phyloP scores from a whole-genome alignment of 2,888 invertebrate species.

The Ichneumoninae sp. region DNA sequence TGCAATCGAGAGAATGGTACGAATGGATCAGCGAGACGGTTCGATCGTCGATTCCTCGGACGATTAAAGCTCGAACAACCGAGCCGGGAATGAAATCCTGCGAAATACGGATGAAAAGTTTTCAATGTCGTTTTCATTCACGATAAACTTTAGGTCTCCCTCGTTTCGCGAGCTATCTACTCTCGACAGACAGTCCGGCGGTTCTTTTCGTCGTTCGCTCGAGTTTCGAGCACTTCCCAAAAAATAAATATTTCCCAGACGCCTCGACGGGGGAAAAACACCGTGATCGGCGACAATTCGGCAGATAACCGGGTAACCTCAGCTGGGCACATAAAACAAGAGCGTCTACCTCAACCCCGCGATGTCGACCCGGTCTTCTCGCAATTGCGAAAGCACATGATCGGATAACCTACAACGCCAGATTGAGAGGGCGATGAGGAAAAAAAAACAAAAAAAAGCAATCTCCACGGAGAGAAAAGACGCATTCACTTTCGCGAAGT shows the following conservation, averaged over 20 bases:
- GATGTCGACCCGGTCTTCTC: not conserved
- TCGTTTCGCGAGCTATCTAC: not conserved
- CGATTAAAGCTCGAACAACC: not conserved
- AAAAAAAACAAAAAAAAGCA: not conserved
- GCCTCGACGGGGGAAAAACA: not conserved
- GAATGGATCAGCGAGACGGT: not conserved
- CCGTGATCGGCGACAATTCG: not conserved
- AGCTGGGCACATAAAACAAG: not conserved
- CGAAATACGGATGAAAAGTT: not conserved
- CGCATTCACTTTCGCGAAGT: not conserved
- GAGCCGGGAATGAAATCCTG: not conserved
- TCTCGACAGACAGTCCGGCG: not conserved
- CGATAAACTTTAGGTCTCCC: not conserved
- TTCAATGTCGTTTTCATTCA: not conserved
- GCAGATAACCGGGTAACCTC: not conserved
- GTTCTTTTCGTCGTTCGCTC: conserved; percentile 4
- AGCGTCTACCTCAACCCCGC: not conserved
- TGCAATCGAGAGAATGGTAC: not conserved
- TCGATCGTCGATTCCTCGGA: not conserved
- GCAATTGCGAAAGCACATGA: conserved; percentile 1
- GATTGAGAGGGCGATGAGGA: not conserved
- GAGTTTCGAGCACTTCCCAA: not conserved
- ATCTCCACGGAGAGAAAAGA: not conserved
- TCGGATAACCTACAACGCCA: conserved; percentile 1
- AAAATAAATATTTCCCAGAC: conserved; percentile 6